Evolutionary conservation across 2,888 invertebrate genomes (phyloP).

Genomic region (Tenodera sinensis): DNA sequence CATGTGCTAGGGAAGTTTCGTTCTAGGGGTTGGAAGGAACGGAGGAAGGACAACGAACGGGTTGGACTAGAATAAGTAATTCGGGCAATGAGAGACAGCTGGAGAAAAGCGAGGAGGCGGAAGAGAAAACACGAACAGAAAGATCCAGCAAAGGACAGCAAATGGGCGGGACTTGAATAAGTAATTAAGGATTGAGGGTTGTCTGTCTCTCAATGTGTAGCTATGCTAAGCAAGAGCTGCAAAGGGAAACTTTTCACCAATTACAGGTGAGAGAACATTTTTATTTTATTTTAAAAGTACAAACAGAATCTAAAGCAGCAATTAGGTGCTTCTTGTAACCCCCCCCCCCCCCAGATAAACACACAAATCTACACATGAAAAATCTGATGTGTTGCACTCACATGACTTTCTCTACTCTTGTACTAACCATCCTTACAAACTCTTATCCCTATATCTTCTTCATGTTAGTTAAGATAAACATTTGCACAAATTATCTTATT

Average conservation of each 20-base stretch:
- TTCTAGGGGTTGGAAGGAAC: not conserved
- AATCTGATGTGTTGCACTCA: too few species aligned
- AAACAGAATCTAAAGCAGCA: too few species aligned
- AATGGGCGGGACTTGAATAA: constrained; percentile 9
- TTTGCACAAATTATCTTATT: too few species aligned
- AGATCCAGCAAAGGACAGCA: not conserved
- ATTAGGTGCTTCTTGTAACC: too few species aligned
- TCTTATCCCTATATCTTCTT: too few species aligned
- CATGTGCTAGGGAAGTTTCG: not conserved
- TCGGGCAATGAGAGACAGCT: not conserved
- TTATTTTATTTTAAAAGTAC: not conserved
- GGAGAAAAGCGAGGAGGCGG: not conserved
- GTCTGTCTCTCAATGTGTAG: not conserved
- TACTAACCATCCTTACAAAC: too few species aligned
- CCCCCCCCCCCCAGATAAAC: too few species aligned
- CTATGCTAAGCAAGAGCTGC: not conserved
- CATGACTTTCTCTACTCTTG: too few species aligned
- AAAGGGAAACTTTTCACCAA: not conserved
- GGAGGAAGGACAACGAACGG: not conserved
- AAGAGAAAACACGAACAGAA: not conserved
- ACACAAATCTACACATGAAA: too few species aligned
- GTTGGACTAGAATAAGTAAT: not conserved
- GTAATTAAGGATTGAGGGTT: not conserved
- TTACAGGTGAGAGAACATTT: not conserved
- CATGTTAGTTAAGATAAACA: too few species aligned